Evolutionary conservation across 2,888 invertebrate species (phyloP).

Genomic region (Lacanobia wlatinum): DNA sequence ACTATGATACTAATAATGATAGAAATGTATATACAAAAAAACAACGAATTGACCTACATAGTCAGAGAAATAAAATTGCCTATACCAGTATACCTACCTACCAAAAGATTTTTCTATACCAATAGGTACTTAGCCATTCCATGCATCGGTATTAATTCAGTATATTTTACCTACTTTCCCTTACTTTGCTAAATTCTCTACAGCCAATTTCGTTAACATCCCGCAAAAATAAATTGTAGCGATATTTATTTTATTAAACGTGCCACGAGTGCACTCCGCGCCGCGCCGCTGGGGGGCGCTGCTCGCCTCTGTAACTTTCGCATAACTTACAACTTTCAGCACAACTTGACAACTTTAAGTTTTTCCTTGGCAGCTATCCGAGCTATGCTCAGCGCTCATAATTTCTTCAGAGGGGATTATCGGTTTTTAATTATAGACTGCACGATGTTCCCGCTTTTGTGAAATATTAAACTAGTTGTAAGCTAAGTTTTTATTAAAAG

Average conservation of each 20-base stretch:
- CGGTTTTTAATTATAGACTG: constrained; percentile 78
- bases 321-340: constrained; percentile 69
- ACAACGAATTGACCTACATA: too few relatives aligned
- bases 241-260: constrained; percentile 24
- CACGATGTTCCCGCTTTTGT: constrained; percentile 45
- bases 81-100: too few relatives aligned
- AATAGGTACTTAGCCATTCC: too few relatives aligned
- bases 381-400: constrained; percentile 38
- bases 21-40: too few relatives aligned
- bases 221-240: constrained; percentile 7
- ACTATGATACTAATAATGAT: too few relatives aligned
- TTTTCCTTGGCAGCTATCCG: constrained; percentile 63
- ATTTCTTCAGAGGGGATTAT: constrained; percentile 74
- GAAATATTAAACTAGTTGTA: constrained; percentile 51
- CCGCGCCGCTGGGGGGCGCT: constrained; percentile 36
- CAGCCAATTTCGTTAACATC: neutral
- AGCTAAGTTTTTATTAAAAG: constrained; percentile 37
- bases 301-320: constrained; percentile 47
- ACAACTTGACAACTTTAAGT: constrained; percentile 65
- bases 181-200: neutral
- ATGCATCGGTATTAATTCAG: too few relatives aligned
- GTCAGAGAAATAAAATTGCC: too few relatives aligned
- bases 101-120: too few relatives aligned
- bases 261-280: constrained; percentile 22
- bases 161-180: neutral